phyloP scores from a whole-genome alignment of 92 coral and sea anemone species.

The Actinostola sp. region DNA sequence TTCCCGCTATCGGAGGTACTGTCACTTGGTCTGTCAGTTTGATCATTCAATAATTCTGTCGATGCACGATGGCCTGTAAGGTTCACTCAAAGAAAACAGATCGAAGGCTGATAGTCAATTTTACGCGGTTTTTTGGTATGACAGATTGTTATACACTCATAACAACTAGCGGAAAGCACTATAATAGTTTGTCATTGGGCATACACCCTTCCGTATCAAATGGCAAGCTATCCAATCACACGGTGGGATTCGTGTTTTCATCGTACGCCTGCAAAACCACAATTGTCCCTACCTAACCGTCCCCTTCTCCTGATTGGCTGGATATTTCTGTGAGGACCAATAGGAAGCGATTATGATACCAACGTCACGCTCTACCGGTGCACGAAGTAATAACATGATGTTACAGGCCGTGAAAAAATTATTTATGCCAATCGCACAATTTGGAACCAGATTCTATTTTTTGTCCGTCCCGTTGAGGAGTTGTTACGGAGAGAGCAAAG shows the following conservation, averaged over 20 bases:
- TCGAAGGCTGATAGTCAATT: background rate
- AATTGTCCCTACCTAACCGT: conserved; percentile 42
- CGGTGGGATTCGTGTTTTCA: conserved; percentile 34
- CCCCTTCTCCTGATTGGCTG: conserved; percentile 72
- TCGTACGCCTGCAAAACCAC: conserved; percentile 71
- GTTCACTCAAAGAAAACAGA: conserved; percentile 3
- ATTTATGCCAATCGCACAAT: conserved; percentile 78
- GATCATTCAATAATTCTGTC: too few species aligned
- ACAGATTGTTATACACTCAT: background rate
- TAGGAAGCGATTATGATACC: conserved; percentile 68
- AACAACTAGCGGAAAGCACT: conserved; percentile 34
- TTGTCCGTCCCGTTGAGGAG: conserved; percentile 42
- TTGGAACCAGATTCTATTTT: conserved; percentile 95
- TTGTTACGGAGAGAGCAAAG: background rate
- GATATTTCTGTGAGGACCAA: conserved; percentile 62
- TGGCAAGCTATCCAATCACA: conserved; percentile 13
- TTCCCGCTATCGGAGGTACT: background rate
- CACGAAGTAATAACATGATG: conserved; percentile 39
- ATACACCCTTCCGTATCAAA: conserved; percentile 29
- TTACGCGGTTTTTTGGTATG: conserved; percentile 39
- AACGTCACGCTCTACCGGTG: conserved; percentile 73
- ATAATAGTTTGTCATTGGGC: conserved; percentile 7
- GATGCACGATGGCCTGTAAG: conserved; percentile 4
- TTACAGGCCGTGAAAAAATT: conserved; percentile 51
- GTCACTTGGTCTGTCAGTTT: too few species aligned